Base-by-base conservation (phyloP, 2,113 vertebrate genomes). In the Macaca nemestrina region DNA sequence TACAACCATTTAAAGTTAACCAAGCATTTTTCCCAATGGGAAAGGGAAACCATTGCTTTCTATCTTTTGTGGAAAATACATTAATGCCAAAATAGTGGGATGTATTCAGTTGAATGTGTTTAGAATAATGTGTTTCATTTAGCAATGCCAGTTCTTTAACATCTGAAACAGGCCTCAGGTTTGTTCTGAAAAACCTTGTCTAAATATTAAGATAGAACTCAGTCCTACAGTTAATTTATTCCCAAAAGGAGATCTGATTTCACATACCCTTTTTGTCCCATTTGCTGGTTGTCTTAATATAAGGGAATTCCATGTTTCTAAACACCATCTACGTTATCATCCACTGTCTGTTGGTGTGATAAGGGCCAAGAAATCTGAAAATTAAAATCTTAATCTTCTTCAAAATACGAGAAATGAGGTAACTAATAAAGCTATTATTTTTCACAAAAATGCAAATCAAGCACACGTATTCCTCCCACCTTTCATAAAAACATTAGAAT, bases 291-390 rank as follows among this genome's bases (percentile, higher is more conserved):
- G 1, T 43, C 10, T 59, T 97, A 86, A 88, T 57, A 22, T 78
- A 95, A 88, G 14, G 90, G 83, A 95, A 81, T 82, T 94, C 89
- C 55, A 27, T 88, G 52, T 72, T 86, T 82, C 79, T 84, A 55
- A 75, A 83, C 32, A 72, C 25, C 48, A 61, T 40, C 45, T 78
- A 55, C 57, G 1, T 82, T 81, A 57, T 45, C 40, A 57, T 57
- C 18, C 38, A 87, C 68, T 59, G 10, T 64, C 25, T 59, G 30
- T 90, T 79, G 20, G 55, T 90, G 10, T 18, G 83, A 68, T 5
- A 64, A 90, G 59, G 27, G 8, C 43, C 48, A 67, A 87, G 6
- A 83, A 32, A 96, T 59, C 40, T 96, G 70, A 79, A 95, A 92
- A 85, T 35, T 91, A 83, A 91, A 89, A 73, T 16, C 35, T 90